phyloP scores from a whole-genome alignment of 2,797 vertebrate species.

The Lacerta agilis region DNA sequence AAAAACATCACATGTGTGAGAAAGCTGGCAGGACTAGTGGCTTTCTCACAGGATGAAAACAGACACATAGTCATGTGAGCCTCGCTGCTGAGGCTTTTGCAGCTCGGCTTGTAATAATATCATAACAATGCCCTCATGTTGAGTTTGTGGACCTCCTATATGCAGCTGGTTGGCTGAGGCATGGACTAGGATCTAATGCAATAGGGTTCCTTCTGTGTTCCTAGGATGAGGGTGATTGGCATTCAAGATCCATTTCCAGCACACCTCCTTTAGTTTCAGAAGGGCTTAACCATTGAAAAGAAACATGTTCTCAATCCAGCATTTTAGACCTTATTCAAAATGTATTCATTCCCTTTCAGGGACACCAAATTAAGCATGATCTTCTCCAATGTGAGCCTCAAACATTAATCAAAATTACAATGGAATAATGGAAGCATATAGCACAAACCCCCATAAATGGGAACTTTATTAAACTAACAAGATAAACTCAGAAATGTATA shows the following conservation, averaged over 20 bases:
- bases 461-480: constrained; percentile 82
- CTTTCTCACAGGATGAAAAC: no score
- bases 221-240: background rate
- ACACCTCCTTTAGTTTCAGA: background rate
- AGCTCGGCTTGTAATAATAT: no score
- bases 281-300: constrained; percentile 17
- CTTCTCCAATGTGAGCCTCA: constrained; percentile 6
- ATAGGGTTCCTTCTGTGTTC: background rate
- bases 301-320: background rate
- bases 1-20: no score
- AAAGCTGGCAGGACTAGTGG: no score
- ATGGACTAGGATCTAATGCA: background rate
- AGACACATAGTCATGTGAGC: no score
- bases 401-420: background rate
- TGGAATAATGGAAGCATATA: constrained; percentile 53
- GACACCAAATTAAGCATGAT: constrained; percentile 4
- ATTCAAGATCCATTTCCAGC: background rate
- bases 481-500: constrained; percentile 79
- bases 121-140: background rate
- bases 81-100: no score
- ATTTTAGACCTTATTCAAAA: background rate
- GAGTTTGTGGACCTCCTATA: background rate
- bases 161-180: background rate
- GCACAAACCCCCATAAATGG: constrained; percentile 65
- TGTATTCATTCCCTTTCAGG: background rate